phyloP scores from a whole-genome alignment of 2,113 vertebrate genomes.

The Chaetops frenatus region DNA sequence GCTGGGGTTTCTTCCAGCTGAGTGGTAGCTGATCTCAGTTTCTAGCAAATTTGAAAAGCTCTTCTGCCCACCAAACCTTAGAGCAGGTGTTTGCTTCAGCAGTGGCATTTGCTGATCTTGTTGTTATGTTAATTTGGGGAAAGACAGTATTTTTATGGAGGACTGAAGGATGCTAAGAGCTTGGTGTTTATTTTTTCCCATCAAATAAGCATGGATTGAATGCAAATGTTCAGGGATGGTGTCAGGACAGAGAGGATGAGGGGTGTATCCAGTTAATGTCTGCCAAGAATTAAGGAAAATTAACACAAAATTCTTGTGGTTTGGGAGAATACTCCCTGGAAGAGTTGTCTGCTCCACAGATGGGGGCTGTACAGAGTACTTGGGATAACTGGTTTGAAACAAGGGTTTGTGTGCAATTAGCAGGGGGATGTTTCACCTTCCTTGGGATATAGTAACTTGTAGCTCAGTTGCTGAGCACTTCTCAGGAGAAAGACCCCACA shows the following conservation, averaged over 20 bases:
- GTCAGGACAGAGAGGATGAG: background rate
- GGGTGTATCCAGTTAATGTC: background rate
- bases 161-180: background rate
- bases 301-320: background rate
- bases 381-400: background rate
- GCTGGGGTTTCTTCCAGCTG: background rate
- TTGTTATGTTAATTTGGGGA: background rate
- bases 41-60: background rate
- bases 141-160: background rate
- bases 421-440: background rate
- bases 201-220: background rate
- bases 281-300: conserved; percentile 21
- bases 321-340: background rate
- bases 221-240: background rate
- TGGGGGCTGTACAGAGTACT: background rate
- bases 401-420: fast-evolving
- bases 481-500: background rate
- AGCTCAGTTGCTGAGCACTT: background rate
- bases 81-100: background rate
- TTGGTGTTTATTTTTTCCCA: background rate
- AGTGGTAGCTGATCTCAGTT: background rate
- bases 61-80: background rate
- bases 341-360: background rate
- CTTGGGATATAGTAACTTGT: background rate
- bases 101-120: background rate